Evolutionary conservation across 2,888 invertebrate species (phyloP).

Genomic region (Nesidiocoris tenuis): DNA sequence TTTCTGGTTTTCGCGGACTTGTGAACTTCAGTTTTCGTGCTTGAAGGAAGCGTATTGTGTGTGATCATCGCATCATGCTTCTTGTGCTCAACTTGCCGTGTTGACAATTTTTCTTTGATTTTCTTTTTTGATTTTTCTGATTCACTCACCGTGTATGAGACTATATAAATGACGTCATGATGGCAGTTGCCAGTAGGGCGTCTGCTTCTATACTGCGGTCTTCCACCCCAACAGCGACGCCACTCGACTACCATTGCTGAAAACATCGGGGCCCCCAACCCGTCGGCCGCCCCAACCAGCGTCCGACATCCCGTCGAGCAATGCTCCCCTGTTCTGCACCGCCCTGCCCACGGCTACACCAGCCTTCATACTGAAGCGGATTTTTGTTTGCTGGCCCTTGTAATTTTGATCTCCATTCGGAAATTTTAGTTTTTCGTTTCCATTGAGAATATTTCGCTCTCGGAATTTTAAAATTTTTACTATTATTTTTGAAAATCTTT

Average conservation of each 20-base stretch:
- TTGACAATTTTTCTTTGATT: neutral
- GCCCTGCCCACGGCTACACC: too few relatives aligned
- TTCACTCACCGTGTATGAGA: slow-evolving; percentile 39
- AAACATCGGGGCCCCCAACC: slow-evolving; percentile 18
- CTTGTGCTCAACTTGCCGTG: neutral
- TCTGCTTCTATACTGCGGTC: slow-evolving; percentile 41
- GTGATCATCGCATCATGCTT: neutral
- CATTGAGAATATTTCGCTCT: too few relatives aligned
- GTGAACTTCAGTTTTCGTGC: neutral
- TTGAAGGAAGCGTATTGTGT: neutral
- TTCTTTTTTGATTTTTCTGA: slow-evolving; percentile 1
- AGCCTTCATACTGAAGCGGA: too few relatives aligned
- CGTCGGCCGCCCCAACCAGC: neutral
- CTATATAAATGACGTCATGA: slow-evolving; percentile 43
- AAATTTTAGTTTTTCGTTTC: too few relatives aligned
- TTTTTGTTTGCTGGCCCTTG: too few relatives aligned
- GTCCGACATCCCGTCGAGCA: slow-evolving; percentile 1
- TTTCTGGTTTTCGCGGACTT: too few relatives aligned
- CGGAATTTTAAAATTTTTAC: too few relatives aligned
- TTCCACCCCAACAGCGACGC: slow-evolving; percentile 29
- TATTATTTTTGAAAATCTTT: too few relatives aligned
- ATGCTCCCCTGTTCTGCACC: neutral
- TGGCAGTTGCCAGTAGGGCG: slow-evolving; percentile 43
- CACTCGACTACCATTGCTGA: slow-evolving; percentile 34
- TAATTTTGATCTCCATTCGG: too few relatives aligned